Conservation (phyloP, 2,113 vertebrate species). For the Thymallus thymallus region DNA sequence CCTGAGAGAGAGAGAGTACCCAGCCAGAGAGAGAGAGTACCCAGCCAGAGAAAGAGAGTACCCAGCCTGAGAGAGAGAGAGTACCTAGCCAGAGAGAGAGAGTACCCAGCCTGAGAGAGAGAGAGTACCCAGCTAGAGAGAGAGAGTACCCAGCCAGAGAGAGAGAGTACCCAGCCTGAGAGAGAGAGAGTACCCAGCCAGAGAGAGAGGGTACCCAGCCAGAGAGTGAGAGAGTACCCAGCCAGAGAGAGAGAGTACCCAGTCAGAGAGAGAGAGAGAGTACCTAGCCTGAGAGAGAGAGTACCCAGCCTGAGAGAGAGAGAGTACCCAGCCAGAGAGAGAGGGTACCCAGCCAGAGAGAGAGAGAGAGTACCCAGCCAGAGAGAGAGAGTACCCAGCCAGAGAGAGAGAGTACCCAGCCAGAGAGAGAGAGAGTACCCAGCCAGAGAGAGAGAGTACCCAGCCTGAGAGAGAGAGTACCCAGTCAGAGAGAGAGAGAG, state of each 20-base stretch:
- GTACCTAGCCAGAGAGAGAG: constrained; percentile 63
- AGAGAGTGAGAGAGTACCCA: constrained; percentile 62
- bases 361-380: constrained; percentile 59
- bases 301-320: too few relatives aligned
- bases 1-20: constrained; percentile 61
- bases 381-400: constrained; percentile 63
- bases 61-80: constrained; percentile 59
- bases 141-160: constrained; percentile 56
- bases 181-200: constrained; percentile 59
- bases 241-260: constrained; percentile 60
- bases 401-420: constrained; percentile 61
- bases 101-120: constrained; percentile 59
- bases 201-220: constrained; percentile 63
- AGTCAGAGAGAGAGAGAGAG: too few relatives aligned
- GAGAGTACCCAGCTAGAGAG: constrained; percentile 66
- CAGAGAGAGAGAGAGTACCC: constrained; percentile 57
- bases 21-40: constrained; percentile 60
- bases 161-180: constrained; percentile 67
- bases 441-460: constrained; percentile 61
- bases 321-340: constrained; percentile 58
- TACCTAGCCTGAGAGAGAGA: constrained; percentile 59
- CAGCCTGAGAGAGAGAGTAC: constrained; percentile 60
- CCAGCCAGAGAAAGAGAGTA: constrained; percentile 59
- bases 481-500: too few relatives aligned
- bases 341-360: too few relatives aligned